Conservation (phyloP, 2,113 vertebrate genomes). For the Lethenteron reissneri region DNA sequence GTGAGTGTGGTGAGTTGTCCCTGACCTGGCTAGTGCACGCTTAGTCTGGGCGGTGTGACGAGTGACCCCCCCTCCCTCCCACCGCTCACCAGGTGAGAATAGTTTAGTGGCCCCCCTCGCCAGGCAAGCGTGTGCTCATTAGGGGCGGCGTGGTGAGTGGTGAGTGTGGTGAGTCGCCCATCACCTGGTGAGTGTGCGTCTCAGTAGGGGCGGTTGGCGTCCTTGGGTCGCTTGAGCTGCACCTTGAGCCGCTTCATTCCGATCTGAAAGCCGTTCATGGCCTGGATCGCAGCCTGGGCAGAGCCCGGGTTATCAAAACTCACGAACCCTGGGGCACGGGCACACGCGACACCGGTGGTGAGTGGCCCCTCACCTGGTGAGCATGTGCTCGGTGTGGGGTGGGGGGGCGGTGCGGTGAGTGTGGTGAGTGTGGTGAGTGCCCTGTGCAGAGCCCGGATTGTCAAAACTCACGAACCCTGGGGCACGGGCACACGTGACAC, state of each 20-base stretch:
- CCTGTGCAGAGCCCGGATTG: constrained; percentile 88
- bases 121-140: too few species aligned
- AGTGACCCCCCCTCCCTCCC: too few species aligned
- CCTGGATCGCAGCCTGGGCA: constrained; percentile 83
- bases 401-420: constrained; percentile 58
- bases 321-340: constrained; percentile 50
- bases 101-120: too few species aligned
- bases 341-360: too few species aligned
- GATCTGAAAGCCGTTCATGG: constrained; percentile 98
- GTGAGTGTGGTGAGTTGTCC: too few species aligned
- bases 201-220: constrained; percentile 90
- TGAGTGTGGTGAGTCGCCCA: too few species aligned
- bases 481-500: not conserved
- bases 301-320: constrained; percentile 97
- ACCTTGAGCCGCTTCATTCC: constrained; percentile 98
- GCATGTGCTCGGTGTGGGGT: constrained; percentile 55
- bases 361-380: too few species aligned
- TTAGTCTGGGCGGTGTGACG: too few species aligned
- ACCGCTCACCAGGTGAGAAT: too few species aligned
- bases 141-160: too few species aligned
- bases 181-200: constrained; percentile 10
- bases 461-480: constrained; percentile 96
- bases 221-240: constrained; percentile 88
- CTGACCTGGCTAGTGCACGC: too few species aligned
- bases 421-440: constrained; percentile 69